Evolutionary conservation across 2,113 vertebrate genomes (phyloP), one percentile per base, ranked within the genome.

Genomic region (Odontophorus gujanensis): DNA sequence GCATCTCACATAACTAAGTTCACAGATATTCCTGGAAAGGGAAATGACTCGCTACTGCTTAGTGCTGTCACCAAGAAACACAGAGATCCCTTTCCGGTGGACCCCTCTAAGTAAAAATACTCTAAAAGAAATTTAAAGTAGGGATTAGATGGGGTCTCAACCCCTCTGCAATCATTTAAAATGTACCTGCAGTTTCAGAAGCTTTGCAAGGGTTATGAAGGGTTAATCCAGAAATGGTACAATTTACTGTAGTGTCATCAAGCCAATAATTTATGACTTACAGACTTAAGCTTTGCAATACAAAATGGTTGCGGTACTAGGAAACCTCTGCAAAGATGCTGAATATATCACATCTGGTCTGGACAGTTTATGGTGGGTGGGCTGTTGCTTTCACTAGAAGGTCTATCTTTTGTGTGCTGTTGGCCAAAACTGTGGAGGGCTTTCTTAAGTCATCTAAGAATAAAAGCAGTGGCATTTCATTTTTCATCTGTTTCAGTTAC

Each of bases 11-110:
- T 90, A 69, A 47, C 14, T 7, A 62, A 76, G 13, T 24, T 66
- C 45, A 81, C 40, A 55, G 24, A 57, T 85, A 87, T 84, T 90
- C 66, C 42, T 81, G 53, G 47, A 92, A 81, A 89, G 36, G 66
- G 48, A 90, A 93, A 81, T 42, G 3, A 76, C 16, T 85, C 1
- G 2, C 28, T 89, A 40, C 30, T 82, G 32, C 34, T 79, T 25
- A 63, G 36, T 20, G 21, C 14, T 81, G 72, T 57, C 72, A 76
- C 10, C 15, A 67, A 38, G 71, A 93, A 90, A 93, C 1, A 1
- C 13, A 84, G 30, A 80, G 14, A 90, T 47, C 89, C 28, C 58
- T 92, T 20, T 2, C 32, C 30, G 55, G 3, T 77, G 21, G 13
- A 77, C 7, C 25, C 9, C 28, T 81, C 24, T 81, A 69, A 82